Evolutionary conservation across 1,140 invertebrate genomes (phyloP), one percentile per base, ranked within the genome.

Genomic region (Drosophila auraria): DNA sequence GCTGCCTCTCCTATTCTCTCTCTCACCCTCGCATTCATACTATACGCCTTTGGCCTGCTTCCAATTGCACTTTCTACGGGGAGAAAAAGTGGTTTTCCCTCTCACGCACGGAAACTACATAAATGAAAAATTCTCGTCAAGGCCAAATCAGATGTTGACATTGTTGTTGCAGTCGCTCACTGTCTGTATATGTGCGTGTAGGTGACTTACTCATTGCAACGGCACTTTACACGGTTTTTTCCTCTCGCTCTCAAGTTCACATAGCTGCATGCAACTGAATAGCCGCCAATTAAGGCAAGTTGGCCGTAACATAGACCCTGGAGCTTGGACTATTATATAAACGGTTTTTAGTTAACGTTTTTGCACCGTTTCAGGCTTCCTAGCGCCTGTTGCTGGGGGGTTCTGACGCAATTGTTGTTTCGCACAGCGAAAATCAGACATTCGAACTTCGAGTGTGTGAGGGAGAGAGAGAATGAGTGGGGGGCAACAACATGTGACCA

Each of bases 261-360:
- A 89, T 78, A 53, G 74, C 69, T 78, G 81, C 84, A 90, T 89
- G 84, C 84, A 76, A 77, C 68, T 44, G 66, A 68, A 79, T 83
- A 80, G 40, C 70, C 40, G 69, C 36, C 65, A 53, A 45, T 53
- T 78, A 70, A 40, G 11, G 61, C 56, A 60, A 56, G 58, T 54
- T 82, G 79, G 59, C 79, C 78, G 38, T 74, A 78, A 80, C 81
- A 81, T 33, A 75, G 74, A 89, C 81, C 78, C 65, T 80, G 83
- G 40, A 61, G 17, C 38, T 9, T 33, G 8, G n/a, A 20, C n/a
- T 47, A n/a, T 73, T 73, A 71, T 33, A 17, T 73, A 60, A 42
- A 60, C 45, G 8, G 20, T 40, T 11, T 57, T 40, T 5, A 50
- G 33, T 40, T 70, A 69, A 44, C 30, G 47, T 66, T 47, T 80